Evolutionary conservation across 2,113 vertebrate species (phyloP), one percentile per base, ranked within the genome.

Genomic region (Origma solitaria): DNA sequence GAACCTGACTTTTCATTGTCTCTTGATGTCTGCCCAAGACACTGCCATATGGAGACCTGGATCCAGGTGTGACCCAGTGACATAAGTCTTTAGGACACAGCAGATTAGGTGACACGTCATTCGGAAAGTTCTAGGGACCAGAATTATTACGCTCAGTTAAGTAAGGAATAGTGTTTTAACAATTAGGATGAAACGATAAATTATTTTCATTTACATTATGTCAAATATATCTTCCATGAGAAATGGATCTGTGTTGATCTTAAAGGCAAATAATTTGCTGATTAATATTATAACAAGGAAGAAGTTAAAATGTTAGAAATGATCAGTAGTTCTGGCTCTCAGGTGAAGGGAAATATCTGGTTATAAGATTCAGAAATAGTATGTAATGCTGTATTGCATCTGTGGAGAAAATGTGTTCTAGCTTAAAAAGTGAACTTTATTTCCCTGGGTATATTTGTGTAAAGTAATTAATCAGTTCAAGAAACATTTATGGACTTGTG

Each of bases 31-130:
- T 92, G 71, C 56, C 76, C 35, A 13, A 27, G 92, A 51, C 51
- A 24, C 44, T 83, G 64, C 76, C 88, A 47, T 78, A 65, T 53
- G 86, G 90, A 92, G 88, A 79, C 49, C 82, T 90, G 72, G 72
- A 64, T 65, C 86, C 92, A 82, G 86, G 76, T 93, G 95, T 93
- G 69, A 90, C 86, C 77, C 47, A 62, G 84, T 95, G 81, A 68
- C 77, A 35, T 5, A 27, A 78, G 71, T 83, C 72, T 66, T 86
- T 6, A 81, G 68, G 86, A 47, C 86, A 88, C 64, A 81, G 86
- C 64, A 81, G 80, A 81, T 93, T 64, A 86, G 47, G 76, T 90
- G 91, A 64, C 86, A 64, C 0, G 0, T 90, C 0, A 0, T 88
- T 49, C 0, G 0, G 84, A 14, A 88, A 83, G 60, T 83, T 86